Conservation (phyloP, 2,113 vertebrate genomes). For the Pseudopipra pipra region DNA sequence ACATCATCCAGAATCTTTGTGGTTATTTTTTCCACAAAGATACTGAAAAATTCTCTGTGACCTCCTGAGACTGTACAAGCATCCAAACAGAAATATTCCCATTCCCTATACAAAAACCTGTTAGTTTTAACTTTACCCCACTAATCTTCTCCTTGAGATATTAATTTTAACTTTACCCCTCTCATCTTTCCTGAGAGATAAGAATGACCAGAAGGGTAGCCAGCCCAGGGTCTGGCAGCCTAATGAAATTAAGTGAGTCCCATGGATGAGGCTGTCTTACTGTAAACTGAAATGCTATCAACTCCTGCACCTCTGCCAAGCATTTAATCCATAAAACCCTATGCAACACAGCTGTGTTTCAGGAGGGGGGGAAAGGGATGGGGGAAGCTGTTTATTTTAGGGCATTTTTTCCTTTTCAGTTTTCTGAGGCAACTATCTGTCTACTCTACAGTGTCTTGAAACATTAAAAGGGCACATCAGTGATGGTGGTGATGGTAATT, state of each 20-base stretch:
- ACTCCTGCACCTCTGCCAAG: conserved; percentile 36
- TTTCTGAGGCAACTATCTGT: neutral
- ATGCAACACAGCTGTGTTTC: conserved; percentile 26
- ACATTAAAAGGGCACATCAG: neutral
- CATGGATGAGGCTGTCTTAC: neutral
- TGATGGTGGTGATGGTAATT: neutral
- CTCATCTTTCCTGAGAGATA: neutral
- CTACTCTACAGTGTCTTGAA: neutral
- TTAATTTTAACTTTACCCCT: neutral
- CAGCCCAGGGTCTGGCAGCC: neutral
- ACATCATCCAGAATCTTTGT: neutral
- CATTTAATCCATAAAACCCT: conserved; percentile 37
- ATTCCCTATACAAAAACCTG: neutral
- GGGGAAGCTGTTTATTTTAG: neutral
- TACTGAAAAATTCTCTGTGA: neutral
- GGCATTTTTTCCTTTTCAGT: neutral
- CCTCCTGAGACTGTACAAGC: neutral
- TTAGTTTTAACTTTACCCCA: neutral
- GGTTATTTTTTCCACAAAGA: neutral
- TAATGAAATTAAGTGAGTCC: conserved; percentile 18
- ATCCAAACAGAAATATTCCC: neutral
- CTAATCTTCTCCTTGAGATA: neutral
- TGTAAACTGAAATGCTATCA: conserved; percentile 34
- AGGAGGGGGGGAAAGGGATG: accelerated
- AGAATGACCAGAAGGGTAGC: neutral